These are phyloP conservation scores for Smutsia temminckii DNA, from an alignment of 2,797 vertebrate genomes.

Conservation along the genomic window DNA sequence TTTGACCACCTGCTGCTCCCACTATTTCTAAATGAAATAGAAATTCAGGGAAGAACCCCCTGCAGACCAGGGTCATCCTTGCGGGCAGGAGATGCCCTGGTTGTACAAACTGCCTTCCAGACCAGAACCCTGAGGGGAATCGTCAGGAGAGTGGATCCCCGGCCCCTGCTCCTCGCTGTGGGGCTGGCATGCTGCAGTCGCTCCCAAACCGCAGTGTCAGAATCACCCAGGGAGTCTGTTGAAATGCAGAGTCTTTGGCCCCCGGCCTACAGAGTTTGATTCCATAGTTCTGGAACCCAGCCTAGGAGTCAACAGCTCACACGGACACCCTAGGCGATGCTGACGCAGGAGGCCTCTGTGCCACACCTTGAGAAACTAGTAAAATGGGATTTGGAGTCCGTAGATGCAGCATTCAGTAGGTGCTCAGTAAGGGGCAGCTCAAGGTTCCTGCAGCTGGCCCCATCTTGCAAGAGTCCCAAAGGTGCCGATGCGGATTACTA, in stretches of 20 bases:
- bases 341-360: not conserved
- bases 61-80: not conserved
- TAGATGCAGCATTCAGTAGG: not conserved
- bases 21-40: not conserved
- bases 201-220: not conserved
- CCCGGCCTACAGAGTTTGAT: not conserved
- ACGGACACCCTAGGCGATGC: not conserved
- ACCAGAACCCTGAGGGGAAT: not conserved
- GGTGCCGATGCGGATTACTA: not conserved
- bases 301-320: not conserved
- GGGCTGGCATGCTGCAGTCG: not conserved
- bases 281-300: not conserved
- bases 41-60: not conserved
- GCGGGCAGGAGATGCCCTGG: accelerated
- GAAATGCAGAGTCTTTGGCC: not conserved
- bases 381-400: not conserved
- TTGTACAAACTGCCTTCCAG: not conserved
- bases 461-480: not conserved
- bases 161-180: accelerated
- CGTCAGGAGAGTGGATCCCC: not conserved
- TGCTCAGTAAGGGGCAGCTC: not conserved
- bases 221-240: not conserved
- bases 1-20: not conserved
- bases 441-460: not conserved
- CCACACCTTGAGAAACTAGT: not conserved